phyloP scores from a whole-genome alignment of 2,797 vertebrate species.

The Lithobates pipiens region DNA sequence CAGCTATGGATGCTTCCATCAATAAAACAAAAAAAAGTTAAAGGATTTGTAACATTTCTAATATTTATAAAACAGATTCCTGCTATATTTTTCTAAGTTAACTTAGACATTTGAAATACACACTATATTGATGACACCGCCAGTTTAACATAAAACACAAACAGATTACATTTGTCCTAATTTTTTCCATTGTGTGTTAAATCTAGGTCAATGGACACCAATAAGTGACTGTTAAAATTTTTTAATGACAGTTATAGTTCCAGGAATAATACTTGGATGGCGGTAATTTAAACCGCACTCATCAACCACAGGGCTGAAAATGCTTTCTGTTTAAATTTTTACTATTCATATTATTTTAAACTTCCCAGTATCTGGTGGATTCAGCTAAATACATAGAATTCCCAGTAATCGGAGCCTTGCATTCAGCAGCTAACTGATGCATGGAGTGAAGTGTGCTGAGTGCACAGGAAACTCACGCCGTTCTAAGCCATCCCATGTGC shows the following conservation, averaged over 20 bases:
- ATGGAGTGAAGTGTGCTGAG: slow-evolving; percentile 23
- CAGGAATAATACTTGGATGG: slow-evolving; percentile 6
- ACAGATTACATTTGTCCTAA: too few species aligned
- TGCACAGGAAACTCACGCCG: slow-evolving; percentile 37
- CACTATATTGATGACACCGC: too few species aligned
- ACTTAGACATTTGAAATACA: too few species aligned
- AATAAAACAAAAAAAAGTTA: too few species aligned
- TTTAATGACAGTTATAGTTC: slow-evolving; percentile 9
- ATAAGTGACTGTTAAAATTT: slow-evolving; percentile 22
- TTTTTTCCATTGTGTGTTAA: neutral
- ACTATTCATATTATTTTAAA: neutral
- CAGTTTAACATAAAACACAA: too few species aligned
- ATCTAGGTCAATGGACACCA: slow-evolving; percentile 14
- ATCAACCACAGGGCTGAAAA: neutral
- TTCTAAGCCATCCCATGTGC: slow-evolving; percentile 30
- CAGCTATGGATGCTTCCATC: too few species aligned
- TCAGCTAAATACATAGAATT: slow-evolving; percentile 22
- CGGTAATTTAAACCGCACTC: neutral
- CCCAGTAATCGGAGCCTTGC: slow-evolving; percentile 15
- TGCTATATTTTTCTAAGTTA: too few species aligned
- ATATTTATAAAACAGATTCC: too few species aligned
- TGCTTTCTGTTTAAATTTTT: neutral
- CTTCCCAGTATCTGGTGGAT: slow-evolving; percentile 25
- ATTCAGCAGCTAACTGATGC: slow-evolving; percentile 30
- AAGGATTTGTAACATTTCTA: too few species aligned